Base-by-base conservation (phyloP, 2,888 invertebrate species). In the Caenorhabditis sp. region DNA sequence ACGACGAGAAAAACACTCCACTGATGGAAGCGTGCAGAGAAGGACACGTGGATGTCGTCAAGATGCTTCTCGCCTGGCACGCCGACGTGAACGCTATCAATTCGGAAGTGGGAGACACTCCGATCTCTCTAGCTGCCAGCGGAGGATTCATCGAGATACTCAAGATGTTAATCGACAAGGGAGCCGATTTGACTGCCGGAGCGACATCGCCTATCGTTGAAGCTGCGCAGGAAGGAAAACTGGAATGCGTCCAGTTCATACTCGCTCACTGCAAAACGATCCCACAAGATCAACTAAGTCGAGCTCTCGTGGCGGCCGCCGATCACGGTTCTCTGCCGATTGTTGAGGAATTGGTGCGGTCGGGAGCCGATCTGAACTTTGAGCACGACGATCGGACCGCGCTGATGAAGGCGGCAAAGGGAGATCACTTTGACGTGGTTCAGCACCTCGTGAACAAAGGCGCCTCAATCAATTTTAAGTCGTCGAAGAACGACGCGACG, bases 1-100 rank as follows among this genome's bases (percentile, higher is more conserved):
- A 99, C 91, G 98, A 99, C 90, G 98, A 99, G 91, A 97, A 98
- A 5, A 99, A 98, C 91, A 99, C 98, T 32, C 98, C 99, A 20
- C 92, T 99, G 78, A 99, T 99, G 98, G 99, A 99, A 91, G 98
- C 98, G 48, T 95, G 97, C 0, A 92, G 98, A 53, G 98, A 99
- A 90, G 61, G 61, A 26, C 59, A 72, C 13, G 11, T 32, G 13
- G 61, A 55, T 0, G 96, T 98, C 95, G 97, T 98, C 8, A 95
- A 95, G 46, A 91, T 97, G 62, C 92, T 99, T 63, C 92, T 98
- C 13, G 94, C 80, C 7, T 76, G 70, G 15, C 85, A 83, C 8
- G 98, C 97, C 53, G 94, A 95, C 89, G 96, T 99, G 89, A 98
- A 99, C 91, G 95, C 96, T 79, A 96, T 96, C 90, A 98, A 98